A percentile compares a stretch with the other conserved stretches of the same genome.
Evolutionary conservation across 2,797 vertebrate genomes (phyloP).

Genomic region (Distichodus sexfasciatus): DNA sequence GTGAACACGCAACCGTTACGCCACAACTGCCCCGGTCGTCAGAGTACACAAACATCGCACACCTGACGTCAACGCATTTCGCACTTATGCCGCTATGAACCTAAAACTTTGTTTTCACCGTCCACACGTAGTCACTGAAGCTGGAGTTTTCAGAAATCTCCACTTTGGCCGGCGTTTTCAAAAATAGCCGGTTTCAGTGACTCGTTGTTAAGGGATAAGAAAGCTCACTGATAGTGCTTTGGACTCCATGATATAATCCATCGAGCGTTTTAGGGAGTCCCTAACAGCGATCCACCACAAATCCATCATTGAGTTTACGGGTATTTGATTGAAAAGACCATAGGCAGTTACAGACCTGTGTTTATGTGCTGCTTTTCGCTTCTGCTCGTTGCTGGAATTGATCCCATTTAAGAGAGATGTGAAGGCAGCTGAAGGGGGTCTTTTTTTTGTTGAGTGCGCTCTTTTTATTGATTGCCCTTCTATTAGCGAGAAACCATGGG

Average conservation of each 20-base stretch:
- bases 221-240: neutral
- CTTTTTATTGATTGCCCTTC: constrained; percentile 15
- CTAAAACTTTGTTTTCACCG: too few species aligned
- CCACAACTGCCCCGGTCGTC: too few species aligned
- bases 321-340: neutral
- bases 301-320: neutral
- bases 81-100: too few species aligned
- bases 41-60: too few species aligned
- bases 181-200: too few species aligned
- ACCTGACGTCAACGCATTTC: too few species aligned
- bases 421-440: neutral
- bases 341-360: neutral
- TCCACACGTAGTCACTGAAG: too few species aligned
- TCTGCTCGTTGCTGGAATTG: neutral
- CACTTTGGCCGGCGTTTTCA: too few species aligned
- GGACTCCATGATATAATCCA: neutral
- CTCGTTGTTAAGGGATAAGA: too few species aligned
- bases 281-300: neutral
- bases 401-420: constrained; percentile 15
- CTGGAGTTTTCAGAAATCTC: too few species aligned
- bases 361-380: neutral
- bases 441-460: constrained; percentile 15
- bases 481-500: neutral
- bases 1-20: too few species aligned
- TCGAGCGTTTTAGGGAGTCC: neutral